Percentiles rank a stretch among this genome's conserved stretches.
These are phyloP conservation scores for Okapia johnstoni DNA, from an alignment of 2,113 vertebrate species.

Conservation along the genomic window DNA sequence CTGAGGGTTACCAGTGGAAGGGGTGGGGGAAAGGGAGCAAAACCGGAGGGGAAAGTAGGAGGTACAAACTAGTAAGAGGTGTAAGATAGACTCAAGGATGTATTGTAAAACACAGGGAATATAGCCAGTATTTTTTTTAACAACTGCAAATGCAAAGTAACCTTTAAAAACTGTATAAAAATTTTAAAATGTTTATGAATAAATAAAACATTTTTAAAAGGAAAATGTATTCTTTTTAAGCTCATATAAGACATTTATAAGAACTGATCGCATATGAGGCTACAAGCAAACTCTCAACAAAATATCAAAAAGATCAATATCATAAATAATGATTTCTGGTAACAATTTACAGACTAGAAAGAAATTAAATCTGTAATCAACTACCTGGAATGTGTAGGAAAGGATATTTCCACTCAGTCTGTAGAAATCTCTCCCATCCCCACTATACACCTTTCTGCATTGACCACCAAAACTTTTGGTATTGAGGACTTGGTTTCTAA, in stretches of 20 bases:
- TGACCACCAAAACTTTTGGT: slow-evolving; percentile 92
- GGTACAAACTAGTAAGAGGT: neutral
- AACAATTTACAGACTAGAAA: neutral
- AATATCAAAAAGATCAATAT: neutral
- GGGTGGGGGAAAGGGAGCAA: neutral
- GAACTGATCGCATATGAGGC: neutral
- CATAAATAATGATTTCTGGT: neutral
- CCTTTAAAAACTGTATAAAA: neutral
- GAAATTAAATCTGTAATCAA: slow-evolving; percentile 25
- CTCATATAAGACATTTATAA: neutral
- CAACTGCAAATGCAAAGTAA: neutral
- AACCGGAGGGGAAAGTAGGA: neutral
- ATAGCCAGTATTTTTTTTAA: neutral
- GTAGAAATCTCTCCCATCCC: slow-evolving; percentile 81
- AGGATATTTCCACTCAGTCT: slow-evolving; percentile 90
- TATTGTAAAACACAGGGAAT: neutral
- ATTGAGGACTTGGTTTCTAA: slow-evolving; percentile 86
- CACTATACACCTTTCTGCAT: slow-evolving; percentile 91
- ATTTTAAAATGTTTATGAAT: neutral
- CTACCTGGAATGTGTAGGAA: slow-evolving; percentile 92
- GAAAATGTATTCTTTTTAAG: neutral
- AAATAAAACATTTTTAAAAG: neutral
- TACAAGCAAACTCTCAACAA: slow-evolving; percentile 4
- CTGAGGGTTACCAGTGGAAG: neutral
- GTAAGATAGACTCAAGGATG: neutral